Percentiles rank a stretch among this genome's conserved stretches.
These are phyloP conservation scores for Salvelinus alpinus DNA, from an alignment of 2,113 vertebrate genomes.

Conservation along the genomic window DNA sequence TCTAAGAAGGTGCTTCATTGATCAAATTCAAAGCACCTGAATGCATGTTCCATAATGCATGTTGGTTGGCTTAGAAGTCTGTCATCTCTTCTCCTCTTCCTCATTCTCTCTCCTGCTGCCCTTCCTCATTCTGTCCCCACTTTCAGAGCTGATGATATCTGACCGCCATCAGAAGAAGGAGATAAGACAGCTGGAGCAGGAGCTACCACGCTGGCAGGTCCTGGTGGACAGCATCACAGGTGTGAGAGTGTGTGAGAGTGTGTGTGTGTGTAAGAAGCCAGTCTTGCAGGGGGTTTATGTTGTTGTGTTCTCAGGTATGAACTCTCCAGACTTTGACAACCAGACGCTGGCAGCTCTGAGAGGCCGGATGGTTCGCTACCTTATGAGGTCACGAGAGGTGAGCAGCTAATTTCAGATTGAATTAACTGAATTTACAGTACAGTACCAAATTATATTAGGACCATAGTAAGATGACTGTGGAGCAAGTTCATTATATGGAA, in stretches of 20 bases:
- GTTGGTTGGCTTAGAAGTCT: neutral
- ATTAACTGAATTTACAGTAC: neutral
- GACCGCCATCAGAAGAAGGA: slow-evolving; percentile 93
- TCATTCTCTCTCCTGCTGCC: neutral
- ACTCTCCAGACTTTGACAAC: slow-evolving; percentile 94
- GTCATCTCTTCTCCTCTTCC: neutral
- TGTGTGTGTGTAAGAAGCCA: neutral
- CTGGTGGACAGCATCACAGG: slow-evolving; percentile 94
- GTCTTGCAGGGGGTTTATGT: neutral
- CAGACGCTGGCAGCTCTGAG: slow-evolving; percentile 91
- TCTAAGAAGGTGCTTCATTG: neutral
- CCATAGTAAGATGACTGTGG: neutral
- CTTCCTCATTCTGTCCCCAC: neutral
- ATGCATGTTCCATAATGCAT: neutral
- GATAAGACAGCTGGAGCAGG: slow-evolving; percentile 92
- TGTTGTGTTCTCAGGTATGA: slow-evolving; percentile 79
- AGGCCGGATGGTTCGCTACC: slow-evolving; percentile 92
- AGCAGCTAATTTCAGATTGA: neutral
- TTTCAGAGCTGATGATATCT: slow-evolving; percentile 87
- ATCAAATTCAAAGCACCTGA: neutral
- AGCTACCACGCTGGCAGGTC: slow-evolving; percentile 93
- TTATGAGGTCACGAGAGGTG: slow-evolving; percentile 93
- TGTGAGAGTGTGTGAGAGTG: slow-evolving; percentile 58
- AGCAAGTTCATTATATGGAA: neutral
- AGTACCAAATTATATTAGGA: no score